phyloP scores from a whole-genome alignment of 1,140 invertebrate species.

The Metaphire vulgaris region DNA sequence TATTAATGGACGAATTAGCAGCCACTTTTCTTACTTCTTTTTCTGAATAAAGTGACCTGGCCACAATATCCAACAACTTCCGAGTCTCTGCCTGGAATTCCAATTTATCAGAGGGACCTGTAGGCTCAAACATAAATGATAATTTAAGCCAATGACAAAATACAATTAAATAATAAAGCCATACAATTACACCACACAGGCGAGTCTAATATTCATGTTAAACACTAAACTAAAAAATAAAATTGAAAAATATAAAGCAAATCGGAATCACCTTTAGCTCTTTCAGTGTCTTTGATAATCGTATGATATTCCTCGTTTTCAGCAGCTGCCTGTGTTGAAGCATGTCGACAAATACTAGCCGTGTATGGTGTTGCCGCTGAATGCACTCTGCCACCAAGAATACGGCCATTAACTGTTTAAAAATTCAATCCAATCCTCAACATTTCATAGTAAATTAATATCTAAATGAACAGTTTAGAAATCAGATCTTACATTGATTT shows the following conservation, averaged over 20 bases:
- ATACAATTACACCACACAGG: no score
- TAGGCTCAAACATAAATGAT: background rate
- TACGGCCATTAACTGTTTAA: no score
- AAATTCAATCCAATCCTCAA: no score
- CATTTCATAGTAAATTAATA: no score
- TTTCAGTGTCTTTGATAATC: constrained; percentile 46
- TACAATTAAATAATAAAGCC: background rate
- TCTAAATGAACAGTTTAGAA: no score
- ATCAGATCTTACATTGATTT: no score
- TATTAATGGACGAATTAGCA: no score
- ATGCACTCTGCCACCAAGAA: no score
- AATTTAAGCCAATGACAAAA: background rate
- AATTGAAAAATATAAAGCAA: constrained; percentile 10
- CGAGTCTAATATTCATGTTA: background rate
- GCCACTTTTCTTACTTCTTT: constrained; percentile 93
- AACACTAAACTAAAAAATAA: background rate
- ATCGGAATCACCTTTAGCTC: constrained; percentile 37
- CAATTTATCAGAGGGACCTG: constrained; percentile 51
- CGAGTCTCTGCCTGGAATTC: constrained; percentile 93
- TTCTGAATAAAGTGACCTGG: constrained; percentile 91
- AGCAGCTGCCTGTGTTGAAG: background rate
- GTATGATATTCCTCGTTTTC: constrained; percentile 38
- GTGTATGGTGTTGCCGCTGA: background rate
- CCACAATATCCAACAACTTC: constrained; percentile 92
- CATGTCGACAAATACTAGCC: background rate